Evolutionary conservation across 2,113 vertebrate genomes (phyloP).

Genomic region (Anser brachyrhynchus): DNA sequence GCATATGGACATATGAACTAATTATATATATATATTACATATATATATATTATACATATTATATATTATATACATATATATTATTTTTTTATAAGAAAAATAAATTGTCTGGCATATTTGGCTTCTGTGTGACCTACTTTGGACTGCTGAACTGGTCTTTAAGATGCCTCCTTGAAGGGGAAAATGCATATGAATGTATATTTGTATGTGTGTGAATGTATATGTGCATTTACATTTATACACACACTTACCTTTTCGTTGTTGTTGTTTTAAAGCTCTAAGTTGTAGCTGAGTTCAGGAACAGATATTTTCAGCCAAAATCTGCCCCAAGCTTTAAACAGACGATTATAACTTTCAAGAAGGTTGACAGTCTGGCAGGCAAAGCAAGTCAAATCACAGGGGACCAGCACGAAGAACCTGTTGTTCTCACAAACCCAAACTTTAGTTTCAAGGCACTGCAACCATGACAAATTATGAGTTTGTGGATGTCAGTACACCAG

Average conservation of each 20-base stretch:
- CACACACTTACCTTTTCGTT: neutral
- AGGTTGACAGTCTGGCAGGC: constrained; percentile 40
- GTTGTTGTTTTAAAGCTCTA: neutral
- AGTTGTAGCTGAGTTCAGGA: neutral
- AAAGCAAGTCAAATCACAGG: constrained; percentile 30
- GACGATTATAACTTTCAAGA: neutral
- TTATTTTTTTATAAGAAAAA: neutral
- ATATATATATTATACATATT: too few relatives aligned
- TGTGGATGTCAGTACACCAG: constrained; percentile 40
- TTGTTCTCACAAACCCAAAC: constrained; percentile 51
- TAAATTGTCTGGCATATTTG: neutral
- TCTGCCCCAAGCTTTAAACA: neutral
- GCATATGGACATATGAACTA: neutral
- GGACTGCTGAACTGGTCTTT: neutral
- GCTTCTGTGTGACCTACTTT: neutral
- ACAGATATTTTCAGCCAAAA: neutral
- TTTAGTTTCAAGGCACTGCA: constrained; percentile 56
- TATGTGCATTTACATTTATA: neutral
- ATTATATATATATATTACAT: neutral
- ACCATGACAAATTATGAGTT: constrained; percentile 65
- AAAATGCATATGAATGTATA: neutral
- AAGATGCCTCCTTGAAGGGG: neutral
- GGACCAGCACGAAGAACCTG: neutral
- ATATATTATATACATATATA: too few relatives aligned
- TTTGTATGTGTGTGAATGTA: neutral